Base-by-base conservation (phyloP, 2,888 invertebrate genomes). In the Neoscelio sp. region DNA sequence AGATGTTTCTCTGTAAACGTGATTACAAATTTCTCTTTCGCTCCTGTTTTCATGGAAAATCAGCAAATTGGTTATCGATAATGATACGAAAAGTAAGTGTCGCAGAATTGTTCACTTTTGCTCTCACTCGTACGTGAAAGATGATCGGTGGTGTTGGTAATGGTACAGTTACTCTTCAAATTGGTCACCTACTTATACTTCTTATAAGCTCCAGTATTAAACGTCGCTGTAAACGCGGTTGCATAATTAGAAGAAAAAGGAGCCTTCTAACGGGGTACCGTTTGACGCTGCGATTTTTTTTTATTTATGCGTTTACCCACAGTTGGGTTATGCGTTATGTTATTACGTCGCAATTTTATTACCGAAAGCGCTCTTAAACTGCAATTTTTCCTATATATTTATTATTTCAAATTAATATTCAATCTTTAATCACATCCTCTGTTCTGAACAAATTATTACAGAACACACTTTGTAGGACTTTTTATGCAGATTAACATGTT, bases 321-420 rank as follows among this genome's bases (percentile, higher is more conserved):
- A n/a, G n/a, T n/a, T n/a, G n/a, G n/a, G n/a, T n/a, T n/a, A n/a
- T n/a, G n/a, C n/a, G n/a, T n/a, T n/a, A n/a, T n/a, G n/a, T n/a
- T n/a, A n/a, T n/a, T n/a, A n/a, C n/a, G n/a, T n/a, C n/a, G 4
- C 18, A 2, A n/a, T 42, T 42, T 18, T 42, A 33, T 33, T 33
- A 33, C n/a, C n/a, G n/a, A n/a, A n/a, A n/a, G n/a, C n/a, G n/a
- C 12, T 33, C n/a, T 1, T 33, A 10, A 33, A 33, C 33, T 33
- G 33, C 33, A 2, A n/a, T 6, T 12, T 10, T 33, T 33, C 13
- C 13, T 35, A 12, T 35, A 13, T 13, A 7, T 23, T 44, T 20
- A 20, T 23, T 44, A 44, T 44, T 20, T 20, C 23, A 23, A 23
- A 44, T 44, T 44, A 44, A 23, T 44, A 44, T 44, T 23, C n/a